These are phyloP conservation scores for Eulithis prunata DNA, from an alignment of 2,888 invertebrate species.

Conservation along the genomic window DNA sequence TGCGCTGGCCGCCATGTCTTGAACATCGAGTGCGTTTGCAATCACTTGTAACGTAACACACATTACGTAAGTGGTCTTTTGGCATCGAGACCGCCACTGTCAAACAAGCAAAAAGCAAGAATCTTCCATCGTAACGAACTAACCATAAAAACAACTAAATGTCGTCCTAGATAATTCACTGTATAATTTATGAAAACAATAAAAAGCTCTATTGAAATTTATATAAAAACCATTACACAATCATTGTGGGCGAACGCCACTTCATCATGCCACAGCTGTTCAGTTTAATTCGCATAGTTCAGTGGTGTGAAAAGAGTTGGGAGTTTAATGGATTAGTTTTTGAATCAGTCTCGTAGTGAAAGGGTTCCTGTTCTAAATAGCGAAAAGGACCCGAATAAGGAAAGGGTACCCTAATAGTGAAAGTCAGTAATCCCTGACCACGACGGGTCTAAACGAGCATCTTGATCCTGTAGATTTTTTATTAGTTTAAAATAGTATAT, in stretches of 20 bases:
- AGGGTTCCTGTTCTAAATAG: conserved; percentile 13
- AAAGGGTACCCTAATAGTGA: conserved; percentile 3
- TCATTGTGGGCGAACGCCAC: conserved; percentile 19
- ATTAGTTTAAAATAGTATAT: too few relatives aligned
- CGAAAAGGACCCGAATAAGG: conserved; percentile 1
- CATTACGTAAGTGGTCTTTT: too few relatives aligned
- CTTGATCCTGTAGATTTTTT: conserved; percentile 23
- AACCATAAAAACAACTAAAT: conserved; percentile 4
- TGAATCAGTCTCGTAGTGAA: conserved; percentile 23
- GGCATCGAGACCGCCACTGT: too few relatives aligned
- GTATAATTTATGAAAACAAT: conserved; percentile 10
- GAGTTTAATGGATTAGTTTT: conserved; percentile 34
- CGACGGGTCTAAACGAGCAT: conserved; percentile 14
- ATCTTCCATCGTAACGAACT: neutral
- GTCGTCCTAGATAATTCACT: neutral
- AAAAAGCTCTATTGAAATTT: conserved; percentile 10
- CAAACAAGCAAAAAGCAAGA: too few relatives aligned
- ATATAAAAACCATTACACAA: conserved; percentile 24
- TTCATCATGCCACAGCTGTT: conserved; percentile 25
- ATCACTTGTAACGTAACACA: too few relatives aligned
- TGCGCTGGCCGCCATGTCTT: too few relatives aligned
- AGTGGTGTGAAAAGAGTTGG: conserved; percentile 26
- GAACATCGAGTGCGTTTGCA: too few relatives aligned
- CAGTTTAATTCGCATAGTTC: conserved; percentile 19
- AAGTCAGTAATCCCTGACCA: conserved; percentile 24